Evolutionary conservation across 1,140 invertebrate species (phyloP).

Genomic region (Cotesia typhae): DNA sequence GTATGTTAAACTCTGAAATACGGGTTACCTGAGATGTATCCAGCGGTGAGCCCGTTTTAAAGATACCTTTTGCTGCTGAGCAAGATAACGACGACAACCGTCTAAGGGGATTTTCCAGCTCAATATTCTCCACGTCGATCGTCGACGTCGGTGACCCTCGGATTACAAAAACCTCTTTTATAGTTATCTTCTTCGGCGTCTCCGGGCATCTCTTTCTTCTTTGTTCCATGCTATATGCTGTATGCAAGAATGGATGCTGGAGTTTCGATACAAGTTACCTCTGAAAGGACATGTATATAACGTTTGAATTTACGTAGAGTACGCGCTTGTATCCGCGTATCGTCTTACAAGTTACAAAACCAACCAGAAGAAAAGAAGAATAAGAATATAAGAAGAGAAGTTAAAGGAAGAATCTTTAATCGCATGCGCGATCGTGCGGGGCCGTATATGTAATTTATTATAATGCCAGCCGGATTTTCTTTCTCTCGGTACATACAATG

Average conservation of each 20-base stretch:
- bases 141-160: too few species aligned
- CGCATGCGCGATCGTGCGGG: conserved; percentile 41
- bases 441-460: conserved; percentile 41
- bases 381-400: conserved; percentile 7
- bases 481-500: conserved; percentile 11
- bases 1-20: too few species aligned
- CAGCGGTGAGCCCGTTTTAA: too few species aligned
- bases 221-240: background rate
- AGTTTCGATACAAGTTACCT: background rate
- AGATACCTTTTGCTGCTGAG: too few species aligned
- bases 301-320: conserved; percentile 30
- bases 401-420: conserved; percentile 37
- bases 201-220: background rate
- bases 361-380: background rate
- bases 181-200: too few species aligned
- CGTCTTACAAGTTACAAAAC: conserved; percentile 27
- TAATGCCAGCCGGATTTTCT: conserved; percentile 35
- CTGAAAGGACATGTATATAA: conserved; percentile 19
- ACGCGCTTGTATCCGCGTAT: conserved; percentile 29
- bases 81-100: too few species aligned
- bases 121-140: too few species aligned
- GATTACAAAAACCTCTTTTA: too few species aligned
- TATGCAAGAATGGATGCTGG: background rate
- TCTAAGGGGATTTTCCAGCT: background rate
- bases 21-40: too few species aligned